Conservation (phyloP, 2,888 invertebrate species). For the Idaea aversata region DNA sequence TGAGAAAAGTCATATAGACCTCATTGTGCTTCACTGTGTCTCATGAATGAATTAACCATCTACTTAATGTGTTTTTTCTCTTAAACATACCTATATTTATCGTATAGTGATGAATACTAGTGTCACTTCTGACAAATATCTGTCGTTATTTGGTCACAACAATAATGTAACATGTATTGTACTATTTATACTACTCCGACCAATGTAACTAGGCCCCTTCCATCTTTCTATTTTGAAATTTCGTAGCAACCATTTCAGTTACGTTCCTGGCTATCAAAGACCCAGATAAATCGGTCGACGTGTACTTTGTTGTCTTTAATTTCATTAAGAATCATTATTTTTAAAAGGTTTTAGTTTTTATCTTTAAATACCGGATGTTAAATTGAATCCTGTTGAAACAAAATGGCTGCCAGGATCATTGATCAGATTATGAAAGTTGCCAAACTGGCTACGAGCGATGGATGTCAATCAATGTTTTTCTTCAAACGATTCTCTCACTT, state of each 20-base stretch:
- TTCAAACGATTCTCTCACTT: constrained; percentile 15
- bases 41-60: constrained; percentile 17
- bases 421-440: constrained; percentile 76
- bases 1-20: constrained; percentile 61
- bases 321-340: constrained; percentile 43
- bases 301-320: constrained; percentile 36
- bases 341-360: constrained; percentile 46
- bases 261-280: neutral
- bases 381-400: constrained; percentile 68
- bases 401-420: constrained; percentile 66
- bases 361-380: constrained; percentile 54
- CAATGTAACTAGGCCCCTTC: neutral
- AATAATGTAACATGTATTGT: constrained; percentile 44
- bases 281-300: neutral
- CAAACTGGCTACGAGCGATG: constrained; percentile 64
- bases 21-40: constrained; percentile 59
- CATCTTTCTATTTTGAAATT: neutral
- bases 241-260: neutral
- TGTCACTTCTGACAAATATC: constrained; percentile 32
- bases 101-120: constrained; percentile 20
- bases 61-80: constrained; percentile 23
- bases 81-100: constrained; percentile 15
- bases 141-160: constrained; percentile 42
- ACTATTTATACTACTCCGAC: neutral
- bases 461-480: constrained; percentile 66